Evolutionary conservation across 2,797 vertebrate species (phyloP).

Genomic region (Merluccius polli): DNA sequence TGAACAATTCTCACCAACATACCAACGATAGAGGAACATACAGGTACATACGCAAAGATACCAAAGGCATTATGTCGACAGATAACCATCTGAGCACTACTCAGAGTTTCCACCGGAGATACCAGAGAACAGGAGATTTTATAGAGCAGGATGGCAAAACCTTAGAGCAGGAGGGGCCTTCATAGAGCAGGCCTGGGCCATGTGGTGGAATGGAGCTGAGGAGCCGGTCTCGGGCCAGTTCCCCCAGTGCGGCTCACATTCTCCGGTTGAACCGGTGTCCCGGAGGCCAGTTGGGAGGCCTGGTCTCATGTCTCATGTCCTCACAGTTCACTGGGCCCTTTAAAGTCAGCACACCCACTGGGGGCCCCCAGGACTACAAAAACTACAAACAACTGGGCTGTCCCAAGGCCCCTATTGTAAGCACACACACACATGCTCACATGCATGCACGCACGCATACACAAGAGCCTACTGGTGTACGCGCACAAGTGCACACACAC

Average conservation of each 20-base stretch:
- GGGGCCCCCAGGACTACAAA: conserved; percentile 64
- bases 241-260: conserved; percentile 63
- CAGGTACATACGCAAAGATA: neutral
- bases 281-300: conserved; percentile 67
- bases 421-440: conserved; percentile 48
- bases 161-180: conserved; percentile 7
- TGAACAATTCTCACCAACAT: neutral
- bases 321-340: conserved; percentile 80
- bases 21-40: neutral
- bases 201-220: conserved; percentile 46
- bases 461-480: conserved; percentile 10
- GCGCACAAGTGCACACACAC: conserved; percentile 54
- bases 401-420: conserved; percentile 53
- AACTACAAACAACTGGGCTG: conserved; percentile 67
- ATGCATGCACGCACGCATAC: conserved; percentile 9
- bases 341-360: conserved; percentile 72
- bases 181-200: conserved; percentile 7
- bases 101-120: neutral
- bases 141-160: conserved; percentile 9
- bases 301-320: conserved; percentile 76
- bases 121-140: neutral
- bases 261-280: conserved; percentile 70
- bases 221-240: conserved; percentile 66
- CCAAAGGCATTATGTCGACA: conserved; percentile 4
- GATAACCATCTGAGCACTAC: conserved; percentile 3